A percentile compares a stretch with the other conserved stretches of the same genome.
Evolutionary conservation across 2,113 vertebrate genomes (phyloP).

Genomic region (Neotoma lepida): DNA sequence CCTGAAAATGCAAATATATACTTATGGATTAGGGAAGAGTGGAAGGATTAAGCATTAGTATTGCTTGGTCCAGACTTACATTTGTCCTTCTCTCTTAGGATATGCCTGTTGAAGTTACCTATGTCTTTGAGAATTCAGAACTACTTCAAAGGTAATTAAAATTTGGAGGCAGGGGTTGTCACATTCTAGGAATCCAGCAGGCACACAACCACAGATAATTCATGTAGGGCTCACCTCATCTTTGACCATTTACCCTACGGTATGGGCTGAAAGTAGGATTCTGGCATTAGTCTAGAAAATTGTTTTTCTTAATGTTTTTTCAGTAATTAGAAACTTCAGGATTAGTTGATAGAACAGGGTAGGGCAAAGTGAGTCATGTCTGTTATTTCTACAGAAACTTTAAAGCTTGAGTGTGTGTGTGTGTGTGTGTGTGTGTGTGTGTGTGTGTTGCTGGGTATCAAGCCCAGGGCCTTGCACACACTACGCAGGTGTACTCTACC

Average conservation of each 20-base stretch:
- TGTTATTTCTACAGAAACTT: conserved; percentile 34
- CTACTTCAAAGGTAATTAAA: conserved; percentile 85
- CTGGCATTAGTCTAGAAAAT: conserved; percentile 27
- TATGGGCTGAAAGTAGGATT: conserved; percentile 41
- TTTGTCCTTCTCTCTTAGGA: conserved; percentile 75
- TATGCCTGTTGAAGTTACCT: conserved; percentile 88
- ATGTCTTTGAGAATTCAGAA: conserved; percentile 86
- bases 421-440: background rate
- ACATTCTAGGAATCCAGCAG: conserved; percentile 19
- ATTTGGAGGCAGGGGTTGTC: conserved; percentile 1
- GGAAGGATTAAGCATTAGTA: background rate
- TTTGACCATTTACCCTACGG: conserved; percentile 42
- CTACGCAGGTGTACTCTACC: background rate
- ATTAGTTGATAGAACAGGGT: conserved; percentile 9
- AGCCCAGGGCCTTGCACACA: background rate
- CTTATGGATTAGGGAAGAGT: background rate
- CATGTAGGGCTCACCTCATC: background rate
- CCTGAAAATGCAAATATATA: conserved; percentile 18
- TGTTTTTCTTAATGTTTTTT: background rate
- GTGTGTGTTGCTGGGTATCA: background rate
- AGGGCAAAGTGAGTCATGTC: background rate
- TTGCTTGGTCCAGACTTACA: conserved; percentile 28
- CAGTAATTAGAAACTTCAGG: conserved; percentile 55
- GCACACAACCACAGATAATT: background rate
- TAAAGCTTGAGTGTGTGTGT: background rate